These are phyloP conservation scores for Helicolenus hilgendorfi DNA, from an alignment of 2,797 vertebrate genomes.

Conservation along the genomic window DNA sequence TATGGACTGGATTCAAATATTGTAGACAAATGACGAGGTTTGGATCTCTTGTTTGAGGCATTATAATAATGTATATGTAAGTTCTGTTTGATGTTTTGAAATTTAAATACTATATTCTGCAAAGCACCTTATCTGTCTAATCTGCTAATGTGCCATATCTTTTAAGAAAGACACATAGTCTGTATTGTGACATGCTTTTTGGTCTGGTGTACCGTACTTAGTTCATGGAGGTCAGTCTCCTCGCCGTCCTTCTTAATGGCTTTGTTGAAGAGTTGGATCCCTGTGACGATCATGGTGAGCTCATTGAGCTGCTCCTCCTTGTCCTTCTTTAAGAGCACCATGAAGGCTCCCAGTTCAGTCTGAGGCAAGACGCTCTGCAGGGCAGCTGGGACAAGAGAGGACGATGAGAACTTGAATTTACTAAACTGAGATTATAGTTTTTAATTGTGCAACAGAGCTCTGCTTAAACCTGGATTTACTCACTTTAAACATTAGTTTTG, in stretches of 20 bases:
- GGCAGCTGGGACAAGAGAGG: slow-evolving; percentile 87
- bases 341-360: slow-evolving; percentile 90
- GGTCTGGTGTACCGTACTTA: slow-evolving; percentile 36
- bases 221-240: slow-evolving; percentile 73
- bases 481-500: too few relatives aligned
- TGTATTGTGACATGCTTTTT: too few relatives aligned
- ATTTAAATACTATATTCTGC: too few relatives aligned
- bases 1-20: background rate
- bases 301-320: slow-evolving; percentile 94
- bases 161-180: background rate
- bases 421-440: too few relatives aligned
- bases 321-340: slow-evolving; percentile 90
- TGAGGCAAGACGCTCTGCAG: slow-evolving; percentile 95
- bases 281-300: slow-evolving; percentile 92
- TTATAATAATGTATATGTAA: background rate
- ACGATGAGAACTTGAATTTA: background rate
- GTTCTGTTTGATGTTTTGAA: too few relatives aligned
- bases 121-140: background rate
- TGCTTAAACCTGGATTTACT: too few relatives aligned
- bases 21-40: too few relatives aligned
- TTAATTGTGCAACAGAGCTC: too few relatives aligned
- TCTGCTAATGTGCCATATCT: background rate
- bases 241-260: slow-evolving; percentile 88
- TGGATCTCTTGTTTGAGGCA: background rate
- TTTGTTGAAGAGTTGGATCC: slow-evolving; percentile 95